A percentile compares a stretch with the other conserved stretches of the same genome.
Conservation (phyloP, 1,140 invertebrate genomes). For the Teleogryllus occipitalis region DNA sequence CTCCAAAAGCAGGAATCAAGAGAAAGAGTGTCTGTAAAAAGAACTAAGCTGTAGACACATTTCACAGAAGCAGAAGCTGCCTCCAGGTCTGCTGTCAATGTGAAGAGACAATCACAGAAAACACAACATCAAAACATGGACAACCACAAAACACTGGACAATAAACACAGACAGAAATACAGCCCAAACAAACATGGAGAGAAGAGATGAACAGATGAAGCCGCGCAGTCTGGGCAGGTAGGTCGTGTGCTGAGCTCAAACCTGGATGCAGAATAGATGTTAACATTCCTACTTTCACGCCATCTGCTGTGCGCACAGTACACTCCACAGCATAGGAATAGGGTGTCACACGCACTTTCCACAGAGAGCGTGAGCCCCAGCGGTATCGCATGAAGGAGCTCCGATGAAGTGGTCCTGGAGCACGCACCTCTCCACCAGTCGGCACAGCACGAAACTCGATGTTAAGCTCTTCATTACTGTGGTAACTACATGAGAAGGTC, state of each 20-base stretch:
- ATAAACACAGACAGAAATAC: neutral
- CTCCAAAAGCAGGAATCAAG: neutral
- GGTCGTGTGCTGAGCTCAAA: neutral
- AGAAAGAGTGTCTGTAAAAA: neutral
- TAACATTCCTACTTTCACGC: neutral
- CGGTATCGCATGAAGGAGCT: slow-evolving; percentile 2
- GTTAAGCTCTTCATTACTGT: slow-evolving; percentile 35
- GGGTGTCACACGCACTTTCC: neutral
- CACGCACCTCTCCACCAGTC: neutral
- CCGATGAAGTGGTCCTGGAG: neutral
- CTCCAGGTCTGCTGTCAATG: neutral
- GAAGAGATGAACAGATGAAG: neutral
- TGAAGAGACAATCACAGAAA: neutral
- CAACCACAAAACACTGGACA: neutral
- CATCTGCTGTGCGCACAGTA: slow-evolving; percentile 6
- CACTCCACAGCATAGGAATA: neutral
- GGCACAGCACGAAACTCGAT: slow-evolving; percentile 36
- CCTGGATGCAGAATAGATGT: slow-evolving; percentile 11
- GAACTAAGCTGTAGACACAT: neutral
- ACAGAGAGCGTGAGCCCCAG: slow-evolving; percentile 4
- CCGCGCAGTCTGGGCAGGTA: neutral
- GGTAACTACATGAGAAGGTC: slow-evolving; percentile 43
- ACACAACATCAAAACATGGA: neutral
- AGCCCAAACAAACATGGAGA: neutral
- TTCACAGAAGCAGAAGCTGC: neutral